Base-by-base conservation (phyloP, 2,888 invertebrate species). In the Lithophane ornitopus region DNA sequence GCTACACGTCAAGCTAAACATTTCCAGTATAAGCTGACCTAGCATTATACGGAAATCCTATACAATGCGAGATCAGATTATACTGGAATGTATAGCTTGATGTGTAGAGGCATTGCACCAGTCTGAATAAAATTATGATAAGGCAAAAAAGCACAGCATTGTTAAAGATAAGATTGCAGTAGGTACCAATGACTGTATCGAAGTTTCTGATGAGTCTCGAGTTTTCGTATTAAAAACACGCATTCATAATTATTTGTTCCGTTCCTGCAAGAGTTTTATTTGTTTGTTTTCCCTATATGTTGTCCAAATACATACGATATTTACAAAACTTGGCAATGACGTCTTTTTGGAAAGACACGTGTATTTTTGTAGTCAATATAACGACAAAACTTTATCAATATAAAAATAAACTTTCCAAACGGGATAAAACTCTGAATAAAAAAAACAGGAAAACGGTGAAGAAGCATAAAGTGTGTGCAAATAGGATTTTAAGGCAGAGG, bases 211-310 rank as follows among this genome's bases (percentile, higher is more conserved):
- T 59, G 78, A 80, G 52, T 78, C 34, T 58, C 41, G 49, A 58
- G 63, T 41, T 63, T 78, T 59, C 62, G 63, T 71, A 49, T 54
- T 73, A 72, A 83, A 66, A 71, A 63, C 59, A 44, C 54, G 44
- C 14, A 49, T 14, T n/a, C 0, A 56, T 41, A 34, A 70, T 59
- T 71, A 69, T 74, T 74, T 74, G 62, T 77, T 73, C 61, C 22
- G 59, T 44, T 41, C 63, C 79, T 71, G 11, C 9, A 66, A 61
- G 59, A 61, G 59, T 70, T 76, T 63, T 65, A 63, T 22, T 71
- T 76, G 65, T 78, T 68, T 76, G 19, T 87, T 87, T 81, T 87
- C 74, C 72, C 70, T 49, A 16, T 77, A 41, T 12, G 19, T 16
- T 39, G 65, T 54, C 1, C 44, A 34, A 14, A 34, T 14, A 22